Conservation (phyloP, 2,797 vertebrate genomes). For the Cossypha dichroa region DNA sequence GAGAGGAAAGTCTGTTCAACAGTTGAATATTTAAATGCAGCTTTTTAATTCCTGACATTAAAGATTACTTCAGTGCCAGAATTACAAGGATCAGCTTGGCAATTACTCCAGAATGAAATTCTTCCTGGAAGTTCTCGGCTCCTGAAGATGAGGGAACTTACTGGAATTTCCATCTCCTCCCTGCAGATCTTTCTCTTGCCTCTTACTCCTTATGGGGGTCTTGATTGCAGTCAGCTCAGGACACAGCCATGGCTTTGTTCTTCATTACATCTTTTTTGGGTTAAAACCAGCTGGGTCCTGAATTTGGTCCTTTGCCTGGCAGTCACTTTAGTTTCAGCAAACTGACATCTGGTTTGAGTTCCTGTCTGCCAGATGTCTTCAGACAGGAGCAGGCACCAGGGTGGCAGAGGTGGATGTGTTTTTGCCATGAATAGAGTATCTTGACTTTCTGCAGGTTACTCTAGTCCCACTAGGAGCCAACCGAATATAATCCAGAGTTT, state of each 20-base stretch:
- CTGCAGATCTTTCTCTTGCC: neutral
- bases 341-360: rapidly evolving
- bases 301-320: neutral
- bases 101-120: neutral
- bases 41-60: neutral
- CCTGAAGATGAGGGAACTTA: neutral
- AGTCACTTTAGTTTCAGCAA: neutral
- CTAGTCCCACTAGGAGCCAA: conserved; percentile 80
- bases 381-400: neutral
- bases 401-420: rapidly evolving
- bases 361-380: neutral
- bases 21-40: neutral
- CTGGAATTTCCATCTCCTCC: neutral
- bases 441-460: conserved; percentile 83
- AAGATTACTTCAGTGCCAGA: neutral
- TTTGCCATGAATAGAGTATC: conserved; percentile 36
- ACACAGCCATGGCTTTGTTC: neutral
- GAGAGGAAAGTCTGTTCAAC: neutral
- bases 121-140: neutral
- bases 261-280: neutral
- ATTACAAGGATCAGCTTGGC: neutral
- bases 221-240: neutral
- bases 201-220: neutral
- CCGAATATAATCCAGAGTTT: conserved; percentile 84
- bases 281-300: neutral